Base-by-base conservation (phyloP, 2,113 vertebrate species). In the Haemorhous mexicanus region DNA sequence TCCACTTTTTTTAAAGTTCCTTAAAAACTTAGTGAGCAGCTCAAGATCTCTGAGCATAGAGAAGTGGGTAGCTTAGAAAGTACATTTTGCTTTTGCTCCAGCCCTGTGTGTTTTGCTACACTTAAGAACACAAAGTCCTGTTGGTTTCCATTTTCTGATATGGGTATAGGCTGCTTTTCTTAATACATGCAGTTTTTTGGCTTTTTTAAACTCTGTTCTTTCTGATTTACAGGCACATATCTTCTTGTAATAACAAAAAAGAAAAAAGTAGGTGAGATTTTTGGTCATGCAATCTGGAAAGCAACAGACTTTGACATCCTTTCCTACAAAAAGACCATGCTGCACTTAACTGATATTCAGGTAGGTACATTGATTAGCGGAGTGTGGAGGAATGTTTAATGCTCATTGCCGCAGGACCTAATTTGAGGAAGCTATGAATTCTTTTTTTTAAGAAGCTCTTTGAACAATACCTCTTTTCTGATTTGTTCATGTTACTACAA, bases 271-370 rank as follows among this genome's bases (percentile, higher is more conserved):
- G 99, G 99, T 49, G 99, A 99, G 89, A 98, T 99, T 94, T 98
- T 99, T 84, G 98, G 98, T 94, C 99, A 99, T 93, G 97, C 96
- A 49, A 98, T 99, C 92, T 99, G 99, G 99, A 99, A 99, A 97
- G 99, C 99, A 24, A 96, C 98, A 73, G 99, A 99, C 88, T 99
- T 99, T 97, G 98, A 99, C 55, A 96, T 99, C n/a, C 98, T 99
- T 83, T 99, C 99, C 59, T 99, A 99, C 92, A 99, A 99, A 96
- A 99, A 99, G 97, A 99, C 99, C 24, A 98, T 99, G 95, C 95
- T 99, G 80, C 99, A 99, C 96, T 98, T 99, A 96, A 99, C 99
- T 95, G 99, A 99, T 97, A 98, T 98, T 97, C 99, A 99, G 99
- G 99, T 99, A 96, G 23, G 89, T 59, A 27, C 26, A 27, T 5